These are phyloP conservation scores for Copidosoma aretas DNA, from an alignment of 2,888 invertebrate genomes.

Conservation along the genomic window DNA sequence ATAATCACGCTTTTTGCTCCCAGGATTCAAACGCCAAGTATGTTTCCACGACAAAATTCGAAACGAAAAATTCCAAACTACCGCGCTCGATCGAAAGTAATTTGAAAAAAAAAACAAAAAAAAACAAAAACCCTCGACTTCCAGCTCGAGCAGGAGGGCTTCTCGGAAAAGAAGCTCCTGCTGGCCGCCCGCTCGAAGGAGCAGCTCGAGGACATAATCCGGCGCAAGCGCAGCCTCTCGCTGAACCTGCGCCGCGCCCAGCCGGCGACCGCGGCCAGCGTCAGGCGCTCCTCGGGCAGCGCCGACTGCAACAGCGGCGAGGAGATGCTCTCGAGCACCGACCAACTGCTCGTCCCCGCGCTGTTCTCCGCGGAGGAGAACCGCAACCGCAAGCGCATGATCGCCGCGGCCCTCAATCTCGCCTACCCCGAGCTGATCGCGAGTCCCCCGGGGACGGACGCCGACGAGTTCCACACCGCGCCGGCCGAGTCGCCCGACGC, in stretches of 20 bases:
- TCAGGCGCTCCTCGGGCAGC: constrained; percentile 47
- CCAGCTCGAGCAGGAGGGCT: constrained; percentile 52
- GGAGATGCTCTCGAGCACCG: constrained; percentile 2
- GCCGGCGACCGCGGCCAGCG: constrained; percentile 61
- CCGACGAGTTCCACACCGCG: constrained; percentile 77
- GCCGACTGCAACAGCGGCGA: constrained; percentile 49
- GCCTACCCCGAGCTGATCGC: constrained; percentile 51
- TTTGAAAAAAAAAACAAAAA: too few species aligned
- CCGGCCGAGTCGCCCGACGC: constrained; percentile 65
- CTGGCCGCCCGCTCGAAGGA: constrained; percentile 64
- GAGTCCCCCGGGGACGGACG: constrained; percentile 65
- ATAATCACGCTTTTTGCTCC: too few species aligned
- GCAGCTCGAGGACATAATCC: constrained; percentile 64
- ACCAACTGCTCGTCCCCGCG: neutral
- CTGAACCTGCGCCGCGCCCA: constrained; percentile 71
- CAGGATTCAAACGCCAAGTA: too few species aligned
- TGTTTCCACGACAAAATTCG: too few species aligned
- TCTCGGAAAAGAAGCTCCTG: constrained; percentile 60
- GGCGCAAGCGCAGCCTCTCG: constrained; percentile 71
- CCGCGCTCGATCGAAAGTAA: too few species aligned
- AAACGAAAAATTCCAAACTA: too few species aligned
- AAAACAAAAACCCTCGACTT: too few species aligned
- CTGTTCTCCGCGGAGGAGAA: constrained; percentile 8
- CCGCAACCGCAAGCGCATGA: constrained; percentile 55
- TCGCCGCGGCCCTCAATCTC: constrained; percentile 56